These are phyloP conservation scores for Motacilla tschutschensis DNA, from an alignment of 2,113 vertebrate species.

Conservation along the genomic window DNA sequence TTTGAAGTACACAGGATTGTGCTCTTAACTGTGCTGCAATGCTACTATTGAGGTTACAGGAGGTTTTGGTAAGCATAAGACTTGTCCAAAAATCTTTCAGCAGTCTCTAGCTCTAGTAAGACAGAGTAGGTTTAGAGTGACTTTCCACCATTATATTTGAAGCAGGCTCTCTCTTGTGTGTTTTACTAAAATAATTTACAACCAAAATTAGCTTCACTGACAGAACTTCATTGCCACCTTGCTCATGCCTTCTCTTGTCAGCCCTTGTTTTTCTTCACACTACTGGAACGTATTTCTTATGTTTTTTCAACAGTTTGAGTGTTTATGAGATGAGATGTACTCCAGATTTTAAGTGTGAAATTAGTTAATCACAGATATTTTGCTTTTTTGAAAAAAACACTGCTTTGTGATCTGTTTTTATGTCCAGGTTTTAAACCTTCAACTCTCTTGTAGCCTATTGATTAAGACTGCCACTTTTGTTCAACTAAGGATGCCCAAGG, in stretches of 20 bases:
- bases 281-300: background rate
- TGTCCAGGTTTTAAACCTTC: background rate
- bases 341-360: background rate
- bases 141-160: background rate
- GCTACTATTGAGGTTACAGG: background rate
- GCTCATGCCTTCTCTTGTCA: background rate
- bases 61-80: background rate
- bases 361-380: background rate
- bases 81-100: background rate
- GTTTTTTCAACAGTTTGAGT: background rate
- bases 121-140: background rate
- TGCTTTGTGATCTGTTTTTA: background rate
- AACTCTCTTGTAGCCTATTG: background rate
- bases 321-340: background rate
- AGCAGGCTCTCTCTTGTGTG: background rate
- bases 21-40: background rate
- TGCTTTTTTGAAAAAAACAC: background rate
- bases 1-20: background rate
- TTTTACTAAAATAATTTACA: background rate
- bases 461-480: background rate
- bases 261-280: background rate
- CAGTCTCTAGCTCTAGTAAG: background rate
- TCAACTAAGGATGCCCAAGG: background rate
- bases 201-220: background rate
- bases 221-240: background rate